Percentiles rank a stretch among this genome's conserved stretches.
These are phyloP conservation scores for Enteromius thamalakanensis DNA, from an alignment of 2,797 vertebrate genomes.

Conservation along the genomic window DNA sequence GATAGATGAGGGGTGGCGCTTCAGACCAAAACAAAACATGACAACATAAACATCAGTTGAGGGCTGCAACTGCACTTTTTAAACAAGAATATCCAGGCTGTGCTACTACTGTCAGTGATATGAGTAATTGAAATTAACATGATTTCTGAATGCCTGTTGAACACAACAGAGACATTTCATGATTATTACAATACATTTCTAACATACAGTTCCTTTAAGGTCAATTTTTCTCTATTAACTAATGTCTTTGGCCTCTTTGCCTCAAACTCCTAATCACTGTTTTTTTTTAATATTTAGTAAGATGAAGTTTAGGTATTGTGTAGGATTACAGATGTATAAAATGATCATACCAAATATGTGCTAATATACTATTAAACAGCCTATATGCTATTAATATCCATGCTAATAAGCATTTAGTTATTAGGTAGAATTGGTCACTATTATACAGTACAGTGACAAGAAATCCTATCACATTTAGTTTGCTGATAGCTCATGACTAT, in stretches of 20 bases:
- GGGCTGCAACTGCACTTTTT: too few species aligned
- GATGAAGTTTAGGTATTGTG: background rate
- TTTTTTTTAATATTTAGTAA: background rate
- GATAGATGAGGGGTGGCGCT: too few species aligned
- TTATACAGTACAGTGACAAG: background rate
- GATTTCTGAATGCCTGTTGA: too few species aligned
- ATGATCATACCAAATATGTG: background rate
- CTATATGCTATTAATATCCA: background rate
- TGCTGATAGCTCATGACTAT: conserved; percentile 15
- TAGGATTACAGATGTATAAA: background rate
- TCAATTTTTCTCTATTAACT: background rate
- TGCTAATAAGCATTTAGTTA: background rate
- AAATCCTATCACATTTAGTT: conserved; percentile 24
- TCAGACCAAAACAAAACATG: too few species aligned
- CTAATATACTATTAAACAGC: background rate
- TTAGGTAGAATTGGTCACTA: background rate
- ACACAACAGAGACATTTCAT: too few species aligned
- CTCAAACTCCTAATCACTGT: background rate
- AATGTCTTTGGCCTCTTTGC: background rate
- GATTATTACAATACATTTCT: too few species aligned
- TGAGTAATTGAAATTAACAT: too few species aligned
- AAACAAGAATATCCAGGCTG: too few species aligned
- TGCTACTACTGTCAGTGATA: too few species aligned
- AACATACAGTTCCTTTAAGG: background rate
- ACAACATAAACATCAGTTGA: too few species aligned